These are phyloP conservation scores for Nymphalis io DNA, from an alignment of 1,140 invertebrate genomes.

Conservation along the genomic window DNA sequence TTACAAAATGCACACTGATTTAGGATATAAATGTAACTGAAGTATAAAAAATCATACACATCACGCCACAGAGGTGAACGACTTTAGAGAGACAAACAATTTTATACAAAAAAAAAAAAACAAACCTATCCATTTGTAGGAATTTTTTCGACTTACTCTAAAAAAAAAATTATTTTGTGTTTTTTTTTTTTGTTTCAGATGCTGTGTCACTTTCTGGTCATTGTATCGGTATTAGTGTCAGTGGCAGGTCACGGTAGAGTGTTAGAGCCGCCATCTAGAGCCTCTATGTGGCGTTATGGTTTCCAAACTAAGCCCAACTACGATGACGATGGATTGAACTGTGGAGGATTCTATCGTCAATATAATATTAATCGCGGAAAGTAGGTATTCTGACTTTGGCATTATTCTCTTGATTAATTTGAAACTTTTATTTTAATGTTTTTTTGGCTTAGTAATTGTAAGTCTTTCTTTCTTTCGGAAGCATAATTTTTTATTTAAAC, in stretches of 20 bases:
- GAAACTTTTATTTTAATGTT: not conserved
- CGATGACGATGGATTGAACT: constrained; percentile 94
- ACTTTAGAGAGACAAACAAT: no score
- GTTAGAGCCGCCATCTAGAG: constrained; percentile 89
- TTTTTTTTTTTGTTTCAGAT: constrained; percentile 46
- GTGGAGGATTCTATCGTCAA: constrained; percentile 91
- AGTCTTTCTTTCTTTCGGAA: not conserved
- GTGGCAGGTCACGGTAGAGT: constrained; percentile 86
- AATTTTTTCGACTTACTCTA: no score
- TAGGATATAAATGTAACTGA: no score
- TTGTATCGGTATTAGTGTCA: constrained; percentile 31
- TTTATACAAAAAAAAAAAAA: no score
- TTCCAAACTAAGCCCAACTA: constrained; percentile 87
- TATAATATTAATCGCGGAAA: constrained; percentile 86
- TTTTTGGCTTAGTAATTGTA: no score
- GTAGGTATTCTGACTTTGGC: constrained; percentile 59
- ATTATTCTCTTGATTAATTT: no score
- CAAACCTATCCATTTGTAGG: no score
- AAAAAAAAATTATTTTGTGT: no score
- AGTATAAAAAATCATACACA: no score
- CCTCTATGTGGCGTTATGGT: constrained; percentile 89
- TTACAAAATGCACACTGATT: no score
- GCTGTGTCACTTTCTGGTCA: constrained; percentile 39
- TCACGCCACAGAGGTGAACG: no score
- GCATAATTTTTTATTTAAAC: not conserved